Evolutionary conservation across 2,113 vertebrate species (phyloP), one percentile per base, ranked within the genome.

Genomic region (Planiliza haematocheilus): DNA sequence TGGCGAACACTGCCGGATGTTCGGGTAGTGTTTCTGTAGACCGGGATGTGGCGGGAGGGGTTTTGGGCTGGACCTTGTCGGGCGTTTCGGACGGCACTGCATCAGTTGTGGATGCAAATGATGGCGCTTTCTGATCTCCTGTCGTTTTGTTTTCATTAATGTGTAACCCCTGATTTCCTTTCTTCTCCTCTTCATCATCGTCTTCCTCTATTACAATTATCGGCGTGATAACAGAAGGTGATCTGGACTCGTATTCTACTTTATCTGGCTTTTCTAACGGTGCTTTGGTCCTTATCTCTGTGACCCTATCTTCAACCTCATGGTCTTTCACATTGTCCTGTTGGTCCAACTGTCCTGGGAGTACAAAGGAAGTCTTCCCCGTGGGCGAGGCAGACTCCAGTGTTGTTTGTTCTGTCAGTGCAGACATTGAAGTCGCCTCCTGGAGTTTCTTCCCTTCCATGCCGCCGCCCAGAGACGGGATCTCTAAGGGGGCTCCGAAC

Each of bases 401-500:
- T 18, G 67, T 67, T 41, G 74, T 77, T 62, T 89, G 86, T 18
- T 94, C 96, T 0, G 94, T 94, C 24, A 96, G 89, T 0, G 94
- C 94, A 0, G 96, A 97, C 86, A 97, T 92, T 0, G 96, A 97
- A 0, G 93, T 95, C 0, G 95, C 96, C 75, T 97, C 95, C 71
- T 95, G 95, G 11, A 97, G 92, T 38, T 82, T 88, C 55, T 92
- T 89, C 4, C 72, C 83, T 1, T 83, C 79, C 2, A 65, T 36
- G 91, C 43, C 93, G 45, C 62, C 91, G 45, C 18, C 76, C 64
- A 34, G 88, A 71, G 87, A 95, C 0, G 97, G 97, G 48, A 99
- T 98, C 87, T 98, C 96, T 1, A 99, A 85, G 2, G 97, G 97
- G 0, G 95, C 96, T 1, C 97, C 97, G 0, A 95, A 96, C 8